Conservation (phyloP, 2,113 vertebrate genomes). For the Misgurnus mizolepis region DNA sequence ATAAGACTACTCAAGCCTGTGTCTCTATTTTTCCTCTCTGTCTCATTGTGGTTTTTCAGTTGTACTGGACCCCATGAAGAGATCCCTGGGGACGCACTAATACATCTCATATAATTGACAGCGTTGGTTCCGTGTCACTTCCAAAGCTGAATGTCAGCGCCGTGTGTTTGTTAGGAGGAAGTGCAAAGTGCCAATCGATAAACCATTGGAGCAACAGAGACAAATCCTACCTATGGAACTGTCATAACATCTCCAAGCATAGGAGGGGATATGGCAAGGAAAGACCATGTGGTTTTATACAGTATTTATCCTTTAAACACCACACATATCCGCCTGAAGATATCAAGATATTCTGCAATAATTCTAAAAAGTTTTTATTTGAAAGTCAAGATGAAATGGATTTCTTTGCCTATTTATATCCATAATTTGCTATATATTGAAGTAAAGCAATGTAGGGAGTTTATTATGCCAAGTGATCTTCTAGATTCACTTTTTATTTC, state of each 20-base stretch:
- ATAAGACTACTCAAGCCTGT: neutral
- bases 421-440: too few species aligned
- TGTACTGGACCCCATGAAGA: constrained; percentile 36
- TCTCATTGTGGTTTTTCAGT: constrained; percentile 30
- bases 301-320: too few species aligned
- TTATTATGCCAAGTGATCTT: too few species aligned
- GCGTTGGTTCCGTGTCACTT: constrained; percentile 48
- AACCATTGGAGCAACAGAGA: constrained; percentile 41
- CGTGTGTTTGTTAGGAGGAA: constrained; percentile 43
- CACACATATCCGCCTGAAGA: too few species aligned
- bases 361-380: too few species aligned
- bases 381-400: too few species aligned
- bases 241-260: constrained; percentile 6
- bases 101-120: constrained; percentile 55
- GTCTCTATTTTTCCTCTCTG: constrained; percentile 3
- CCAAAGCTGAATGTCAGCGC: constrained; percentile 43
- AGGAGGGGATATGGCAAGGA: neutral
- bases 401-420: too few species aligned
- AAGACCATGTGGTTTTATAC: too few species aligned
- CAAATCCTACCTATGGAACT: constrained; percentile 32
- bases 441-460: neutral
- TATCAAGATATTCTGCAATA: too few species aligned
- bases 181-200: constrained; percentile 46
- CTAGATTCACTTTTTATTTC: neutral
- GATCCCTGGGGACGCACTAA: constrained; percentile 38